A percentile compares a stretch with the other conserved stretches of the same genome.
Conservation (phyloP, 2,888 invertebrate genomes). For the Choristoneura rosaceana region DNA sequence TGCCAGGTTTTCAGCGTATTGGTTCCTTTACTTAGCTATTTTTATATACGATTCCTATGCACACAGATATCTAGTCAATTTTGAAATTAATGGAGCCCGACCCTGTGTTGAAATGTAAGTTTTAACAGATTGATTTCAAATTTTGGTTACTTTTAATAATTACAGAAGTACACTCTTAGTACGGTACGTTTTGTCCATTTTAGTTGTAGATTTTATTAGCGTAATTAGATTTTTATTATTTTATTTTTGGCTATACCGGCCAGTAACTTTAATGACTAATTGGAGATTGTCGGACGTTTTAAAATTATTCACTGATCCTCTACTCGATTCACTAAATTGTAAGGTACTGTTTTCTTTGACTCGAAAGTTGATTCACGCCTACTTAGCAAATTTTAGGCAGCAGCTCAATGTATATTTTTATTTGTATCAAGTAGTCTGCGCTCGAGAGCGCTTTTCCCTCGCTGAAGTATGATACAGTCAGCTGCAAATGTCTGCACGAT, state of each 20-base stretch:
- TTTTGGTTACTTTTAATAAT: conserved; percentile 68
- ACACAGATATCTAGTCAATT: conserved; percentile 85
- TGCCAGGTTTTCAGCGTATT: conserved; percentile 80
- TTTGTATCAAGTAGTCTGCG: conserved; percentile 21
- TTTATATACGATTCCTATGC: conserved; percentile 83
- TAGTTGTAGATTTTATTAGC: conserved; percentile 68
- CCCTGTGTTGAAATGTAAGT: conserved; percentile 69
- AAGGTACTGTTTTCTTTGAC: conserved; percentile 38
- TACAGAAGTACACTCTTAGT: conserved; percentile 74
- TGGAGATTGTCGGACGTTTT: conserved; percentile 31
- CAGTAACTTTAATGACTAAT: conserved; percentile 57
- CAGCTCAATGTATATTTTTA: conserved; percentile 34
- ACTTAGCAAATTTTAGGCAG: conserved; percentile 17
- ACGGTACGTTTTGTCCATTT: conserved; percentile 76
- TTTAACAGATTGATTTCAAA: conserved; percentile 65
- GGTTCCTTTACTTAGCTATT: conserved; percentile 84
- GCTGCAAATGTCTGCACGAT: background rate
- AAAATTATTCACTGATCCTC: conserved; percentile 32
- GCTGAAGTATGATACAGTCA: background rate
- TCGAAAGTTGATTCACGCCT: conserved; percentile 29
- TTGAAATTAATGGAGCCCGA: conserved; percentile 81
- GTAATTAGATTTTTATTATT: conserved; percentile 71
- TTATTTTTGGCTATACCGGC: conserved; percentile 69
- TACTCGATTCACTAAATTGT: conserved; percentile 39
- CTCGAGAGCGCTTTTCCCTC: conserved; percentile 8